Base-by-base conservation (phyloP, 92 coral and sea anemone species). In the Anthopleura xanthogrammica region DNA sequence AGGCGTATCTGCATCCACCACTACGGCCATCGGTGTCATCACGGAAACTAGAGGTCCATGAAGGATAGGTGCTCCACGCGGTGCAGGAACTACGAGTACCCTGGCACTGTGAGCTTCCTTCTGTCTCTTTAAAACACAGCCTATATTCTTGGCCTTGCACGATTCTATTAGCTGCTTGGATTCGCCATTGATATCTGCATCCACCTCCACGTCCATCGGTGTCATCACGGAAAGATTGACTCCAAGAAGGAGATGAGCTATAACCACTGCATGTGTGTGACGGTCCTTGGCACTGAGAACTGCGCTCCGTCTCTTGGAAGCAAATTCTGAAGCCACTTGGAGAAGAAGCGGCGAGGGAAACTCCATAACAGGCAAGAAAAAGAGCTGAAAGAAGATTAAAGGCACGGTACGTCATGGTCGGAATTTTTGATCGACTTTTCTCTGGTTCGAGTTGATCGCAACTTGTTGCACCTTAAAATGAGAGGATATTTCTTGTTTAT, bases 121-220 rank as follows among this genome's bases (percentile, higher is more conserved):
- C 90, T 23, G 91, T 85, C 82, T 88, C 88, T 64, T 65, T 52
- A 77, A 80, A 82, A 85, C 85, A 90, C 76, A 84, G 70, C 6
- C 86, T 82, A 23, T 89, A 85, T 60, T 58, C 80, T 19, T 64
- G 60, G 82, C 60, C 65, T 23, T 8, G 20, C 19, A 0, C n/a
- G n/a, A 58, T 58, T 12, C 75, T 54, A 23, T 48, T 46, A 20
- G 23, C 11, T 8, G 57, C 36, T 80, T 91, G 83, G 41, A 88
- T 76, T 86, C 64, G 79, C 92, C 94, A 91, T 43, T 77, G 83
- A 82, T 88, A 88, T 0, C 58, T 16, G 82, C 94, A 91, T 19
- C 94, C 90, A 16, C 92, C 94, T 72, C 83, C 73, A 16, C 94
- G 85, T 76, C 83, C 83, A 75, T 91, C 94, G 29, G 92, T 88